Evolutionary conservation across 2,888 invertebrate genomes (phyloP).

Genomic region (Ctenicera cuprea): DNA sequence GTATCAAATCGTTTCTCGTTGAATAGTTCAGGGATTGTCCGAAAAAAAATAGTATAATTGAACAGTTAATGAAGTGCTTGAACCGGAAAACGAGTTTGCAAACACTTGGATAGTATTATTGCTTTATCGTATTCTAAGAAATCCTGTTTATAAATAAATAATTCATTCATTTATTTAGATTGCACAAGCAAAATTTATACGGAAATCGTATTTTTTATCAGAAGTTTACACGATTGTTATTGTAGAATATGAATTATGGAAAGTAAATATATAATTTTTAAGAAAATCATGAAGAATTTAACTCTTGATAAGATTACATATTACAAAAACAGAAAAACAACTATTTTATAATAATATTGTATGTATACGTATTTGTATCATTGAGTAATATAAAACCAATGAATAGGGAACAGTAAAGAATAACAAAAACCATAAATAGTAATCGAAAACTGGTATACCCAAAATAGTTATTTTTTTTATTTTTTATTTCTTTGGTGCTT

Average conservation of each 20-base stretch:
- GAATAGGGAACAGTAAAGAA: no score
- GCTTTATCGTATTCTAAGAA: constrained; percentile 18
- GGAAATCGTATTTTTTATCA: not conserved
- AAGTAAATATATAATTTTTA: not conserved
- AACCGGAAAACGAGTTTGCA: constrained; percentile 24
- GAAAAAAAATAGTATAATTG: constrained; percentile 1
- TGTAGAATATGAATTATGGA: not conserved
- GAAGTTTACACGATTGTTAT: not conserved
- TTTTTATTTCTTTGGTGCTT: no score
- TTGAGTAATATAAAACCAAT: no score
- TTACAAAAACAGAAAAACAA: no score
- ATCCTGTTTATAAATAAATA: not conserved
- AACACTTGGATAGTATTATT: constrained; percentile 5
- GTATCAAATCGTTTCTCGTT: not conserved
- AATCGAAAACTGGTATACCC: no score
- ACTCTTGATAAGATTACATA: no score
- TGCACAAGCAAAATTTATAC: not conserved
- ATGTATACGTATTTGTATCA: no score
- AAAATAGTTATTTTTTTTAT: no score
- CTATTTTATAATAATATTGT: no score
- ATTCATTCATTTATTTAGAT: constrained; percentile 8
- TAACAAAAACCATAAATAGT: no score
- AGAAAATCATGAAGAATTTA: not conserved
- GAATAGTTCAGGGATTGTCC: not conserved
- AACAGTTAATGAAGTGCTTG: not conserved